Conservation (phyloP, 1,140 invertebrate genomes). For the Vanessa tameamea region DNA sequence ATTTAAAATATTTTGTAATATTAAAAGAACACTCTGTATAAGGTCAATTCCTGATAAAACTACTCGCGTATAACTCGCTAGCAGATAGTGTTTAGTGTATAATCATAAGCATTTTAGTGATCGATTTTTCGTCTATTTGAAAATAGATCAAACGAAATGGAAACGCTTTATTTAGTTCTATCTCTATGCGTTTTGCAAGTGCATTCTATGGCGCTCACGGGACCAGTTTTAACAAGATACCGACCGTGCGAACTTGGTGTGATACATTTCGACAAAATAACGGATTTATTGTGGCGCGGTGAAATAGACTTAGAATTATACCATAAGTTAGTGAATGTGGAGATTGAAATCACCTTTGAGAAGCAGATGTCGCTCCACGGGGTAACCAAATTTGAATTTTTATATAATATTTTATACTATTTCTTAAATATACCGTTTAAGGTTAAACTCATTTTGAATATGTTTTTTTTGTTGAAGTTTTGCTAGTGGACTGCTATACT, state of each 20-base stretch:
- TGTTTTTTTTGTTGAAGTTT: too few species aligned
- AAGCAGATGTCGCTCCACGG: constrained; percentile 51
- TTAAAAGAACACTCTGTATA: constrained; percentile 16
- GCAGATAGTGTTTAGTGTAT: neutral
- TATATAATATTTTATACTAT: neutral
- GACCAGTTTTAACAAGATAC: constrained; percentile 58
- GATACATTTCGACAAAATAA: constrained; percentile 64
- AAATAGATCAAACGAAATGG: constrained; percentile 28
- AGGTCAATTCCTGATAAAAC: constrained; percentile 1
- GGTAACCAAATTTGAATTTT: constrained; percentile 47
- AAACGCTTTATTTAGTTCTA: constrained; percentile 35
- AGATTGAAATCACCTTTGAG: constrained; percentile 57
- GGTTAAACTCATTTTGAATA: neutral
- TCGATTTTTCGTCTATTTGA: neutral
- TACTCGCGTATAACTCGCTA: neutral
- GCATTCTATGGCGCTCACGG: constrained; percentile 57
- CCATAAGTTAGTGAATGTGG: constrained; percentile 44
- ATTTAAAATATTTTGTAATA: constrained; percentile 1
- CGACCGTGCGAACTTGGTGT: constrained; percentile 65
- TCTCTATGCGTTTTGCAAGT: constrained; percentile 43
- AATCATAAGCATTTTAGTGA: constrained; percentile 13
- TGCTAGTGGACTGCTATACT: too few species aligned
- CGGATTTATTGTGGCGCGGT: constrained; percentile 56
- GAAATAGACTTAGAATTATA: constrained; percentile 58
- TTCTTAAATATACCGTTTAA: neutral